These are phyloP conservation scores for Centropus bengalensis DNA, from an alignment of 2,113 vertebrate genomes.

Conservation along the genomic window DNA sequence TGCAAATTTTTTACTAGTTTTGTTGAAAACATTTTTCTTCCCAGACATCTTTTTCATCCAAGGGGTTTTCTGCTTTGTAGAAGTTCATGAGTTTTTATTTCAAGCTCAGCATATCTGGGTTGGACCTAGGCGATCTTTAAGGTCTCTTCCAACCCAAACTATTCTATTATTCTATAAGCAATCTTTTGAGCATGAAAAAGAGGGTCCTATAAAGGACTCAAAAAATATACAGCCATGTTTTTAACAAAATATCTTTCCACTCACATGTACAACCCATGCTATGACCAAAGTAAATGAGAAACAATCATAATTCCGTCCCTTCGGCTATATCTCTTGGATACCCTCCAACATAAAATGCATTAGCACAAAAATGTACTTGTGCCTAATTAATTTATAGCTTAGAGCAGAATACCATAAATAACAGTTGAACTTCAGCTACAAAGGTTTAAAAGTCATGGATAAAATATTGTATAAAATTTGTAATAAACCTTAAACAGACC, in stretches of 20 bases:
- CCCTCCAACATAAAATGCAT: constrained; percentile 39
- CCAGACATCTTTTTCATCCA: background rate
- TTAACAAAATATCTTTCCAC: constrained; percentile 30
- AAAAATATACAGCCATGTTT: background rate
- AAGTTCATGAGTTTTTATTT: background rate
- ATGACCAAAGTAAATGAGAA: constrained; percentile 28
- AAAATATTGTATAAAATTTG: constrained; percentile 3
- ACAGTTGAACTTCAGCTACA: constrained; percentile 14
- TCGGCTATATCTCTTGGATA: constrained; percentile 48
- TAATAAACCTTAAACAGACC: constrained; percentile 1
- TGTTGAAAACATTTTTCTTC: background rate
- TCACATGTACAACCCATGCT: constrained; percentile 5
- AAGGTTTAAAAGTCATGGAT: background rate
- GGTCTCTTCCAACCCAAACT: too few relatives aligned
- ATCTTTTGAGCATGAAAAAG: constrained; percentile 2
- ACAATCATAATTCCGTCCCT: constrained; percentile 42
- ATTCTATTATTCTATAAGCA: background rate
- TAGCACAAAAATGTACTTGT: constrained; percentile 54
- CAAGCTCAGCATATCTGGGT: background rate
- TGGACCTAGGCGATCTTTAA: too few relatives aligned
- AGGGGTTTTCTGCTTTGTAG: background rate
- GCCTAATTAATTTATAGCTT: constrained; percentile 50
- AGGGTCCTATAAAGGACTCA: background rate
- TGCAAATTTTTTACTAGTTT: background rate
- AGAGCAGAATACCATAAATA: constrained; percentile 58